A percentile compares a stretch with the other conserved stretches of the same genome.
phyloP scores from a whole-genome alignment of 2,113 vertebrate species.

The Pseudolaguvia tuberculata region DNA sequence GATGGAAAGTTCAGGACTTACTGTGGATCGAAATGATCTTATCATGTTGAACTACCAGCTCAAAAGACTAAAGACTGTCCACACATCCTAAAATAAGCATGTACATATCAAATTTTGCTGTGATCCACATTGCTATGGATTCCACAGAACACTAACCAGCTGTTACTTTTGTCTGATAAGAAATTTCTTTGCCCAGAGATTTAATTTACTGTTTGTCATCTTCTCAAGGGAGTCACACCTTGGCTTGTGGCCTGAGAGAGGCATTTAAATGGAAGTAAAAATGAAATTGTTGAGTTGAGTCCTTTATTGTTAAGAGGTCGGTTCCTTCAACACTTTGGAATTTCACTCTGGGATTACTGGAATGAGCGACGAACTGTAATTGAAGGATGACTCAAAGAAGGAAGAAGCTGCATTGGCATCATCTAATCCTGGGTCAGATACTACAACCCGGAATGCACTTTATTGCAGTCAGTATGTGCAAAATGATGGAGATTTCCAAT shows the following conservation, averaged over 20 bases:
- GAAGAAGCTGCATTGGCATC: slow-evolving; percentile 40
- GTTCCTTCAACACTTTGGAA: slow-evolving; percentile 59
- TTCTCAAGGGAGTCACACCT: slow-evolving; percentile 93
- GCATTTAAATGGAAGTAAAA: slow-evolving; percentile 59
- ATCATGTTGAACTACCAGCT: slow-evolving; percentile 59
- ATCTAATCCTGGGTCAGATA: slow-evolving; percentile 38
- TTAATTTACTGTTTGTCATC: slow-evolving; percentile 69
- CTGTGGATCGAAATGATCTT: slow-evolving; percentile 59
- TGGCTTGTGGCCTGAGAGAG: slow-evolving; percentile 96
- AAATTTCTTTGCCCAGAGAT: slow-evolving; percentile 54
- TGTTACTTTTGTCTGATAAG: slow-evolving; percentile 27
- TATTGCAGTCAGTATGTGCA: slow-evolving; percentile 11
- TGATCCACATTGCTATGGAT: slow-evolving; percentile 58
- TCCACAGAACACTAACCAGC: slow-evolving; percentile 61
- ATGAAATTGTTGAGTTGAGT: slow-evolving; percentile 55
- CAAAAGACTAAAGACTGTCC: slow-evolving; percentile 66
- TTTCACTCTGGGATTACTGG: slow-evolving; percentile 55
- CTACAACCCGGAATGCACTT: slow-evolving; percentile 13
- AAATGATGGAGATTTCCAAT: not conserved
- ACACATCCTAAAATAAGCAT: slow-evolving; percentile 72
- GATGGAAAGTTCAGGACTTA: slow-evolving; percentile 62
- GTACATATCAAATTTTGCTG: slow-evolving; percentile 72
- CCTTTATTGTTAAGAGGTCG: slow-evolving; percentile 74
- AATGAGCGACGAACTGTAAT: slow-evolving; percentile 9
- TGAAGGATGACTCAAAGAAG: slow-evolving; percentile 31